Evolutionary conservation across 2,797 vertebrate genomes (phyloP), one percentile per base, ranked within the genome.

Genomic region (Nyctibius grandis): DNA sequence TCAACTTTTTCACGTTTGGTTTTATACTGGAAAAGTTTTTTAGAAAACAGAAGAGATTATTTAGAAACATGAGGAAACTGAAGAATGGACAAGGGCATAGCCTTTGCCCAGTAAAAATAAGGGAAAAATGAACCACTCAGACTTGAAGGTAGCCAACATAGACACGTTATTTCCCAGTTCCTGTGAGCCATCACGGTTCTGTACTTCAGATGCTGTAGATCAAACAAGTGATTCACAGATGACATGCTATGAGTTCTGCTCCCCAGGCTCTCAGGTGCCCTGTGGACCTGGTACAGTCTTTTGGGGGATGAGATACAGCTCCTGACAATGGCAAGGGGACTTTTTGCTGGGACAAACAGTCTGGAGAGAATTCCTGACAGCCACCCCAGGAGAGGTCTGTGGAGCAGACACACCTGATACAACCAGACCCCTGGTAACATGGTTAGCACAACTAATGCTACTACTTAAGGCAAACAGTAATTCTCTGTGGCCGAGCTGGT

Each of bases 1-100:
- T 96, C 95, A 94, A 99, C 67, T 97, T 99, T 99, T 97, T 98
- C 98, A 93, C 99, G 99, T 63, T 97, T 99, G 42, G 99, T 99
- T 98, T 99, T 99, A 97, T 99, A 99, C 99, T 99, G 93, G 31
- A 98, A 74, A 36, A 81, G 25, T 86, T 85, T 86, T 44, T 38
- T 3, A 22, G 50, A 26, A 53, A 90, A 38, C 7, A 65, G 36
- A 47, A 70, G 3, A 87, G 23, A 6, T 72, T 83, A 77, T n/a
- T 83, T 83, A 93, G 61, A 85, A 91, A 86, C 29, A 65, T 3
- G 11, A 69, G 6, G 42, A 72, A 89, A 91, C 25, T n/a, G n/a
- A 85, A 60, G 20, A 76, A 69, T 2, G 50, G 21, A 57, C 6
- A 60, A 91, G 82, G 9, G 4, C 50, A 82, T 33, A 69, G 38